Base-by-base conservation (phyloP, 1,140 invertebrate genomes). In the Cyrtorhinus lividipennis region DNA sequence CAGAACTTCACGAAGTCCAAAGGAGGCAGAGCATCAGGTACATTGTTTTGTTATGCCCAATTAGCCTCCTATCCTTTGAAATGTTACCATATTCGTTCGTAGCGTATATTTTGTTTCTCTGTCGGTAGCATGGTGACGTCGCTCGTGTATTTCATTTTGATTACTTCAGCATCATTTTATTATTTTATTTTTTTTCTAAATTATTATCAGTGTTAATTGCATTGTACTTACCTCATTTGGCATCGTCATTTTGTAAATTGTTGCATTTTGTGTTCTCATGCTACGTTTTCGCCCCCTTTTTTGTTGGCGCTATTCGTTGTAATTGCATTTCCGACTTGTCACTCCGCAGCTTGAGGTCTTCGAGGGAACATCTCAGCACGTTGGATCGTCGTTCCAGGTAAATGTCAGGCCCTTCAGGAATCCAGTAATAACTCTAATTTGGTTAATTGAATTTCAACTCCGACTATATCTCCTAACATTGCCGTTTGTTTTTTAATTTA, bases 1-100 rank as follows among this genome's bases (percentile, higher is more conserved):
- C 73, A 57, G 75, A 77, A 53, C 68, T 73, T 63, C 73, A 76
- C 67, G 70, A 72, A 56, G 67, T 71, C 59, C 71, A 72, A 59
- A 71, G 75, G 62, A 72, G 73, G 66, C 68, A 72, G 57, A 77
- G 75, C 38, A 44, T 44, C 38, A 44, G 38, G 38, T 44, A n/a
- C n/a, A n/a, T n/a, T n/a, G n/a, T n/a, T n/a, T n/a, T n/a, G n/a
- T n/a, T n/a, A n/a, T n/a, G n/a, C n/a, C n/a, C n/a, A n/a, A n/a
- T n/a, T n/a, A n/a, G n/a, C n/a, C n/a, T n/a, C n/a, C n/a, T n/a
- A n/a, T n/a, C n/a, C n/a, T n/a, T n/a, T n/a, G n/a, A n/a, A n/a
- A n/a, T n/a, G n/a, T n/a, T n/a, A n/a, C n/a, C n/a, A n/a, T n/a
- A n/a, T n/a, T n/a, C n/a, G n/a, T n/a, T n/a, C n/a, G n/a, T n/a